A percentile compares a stretch with the other conserved stretches of the same genome.
Conservation (phyloP, 1,140 invertebrate genomes). For the Hetaerina americana region DNA sequence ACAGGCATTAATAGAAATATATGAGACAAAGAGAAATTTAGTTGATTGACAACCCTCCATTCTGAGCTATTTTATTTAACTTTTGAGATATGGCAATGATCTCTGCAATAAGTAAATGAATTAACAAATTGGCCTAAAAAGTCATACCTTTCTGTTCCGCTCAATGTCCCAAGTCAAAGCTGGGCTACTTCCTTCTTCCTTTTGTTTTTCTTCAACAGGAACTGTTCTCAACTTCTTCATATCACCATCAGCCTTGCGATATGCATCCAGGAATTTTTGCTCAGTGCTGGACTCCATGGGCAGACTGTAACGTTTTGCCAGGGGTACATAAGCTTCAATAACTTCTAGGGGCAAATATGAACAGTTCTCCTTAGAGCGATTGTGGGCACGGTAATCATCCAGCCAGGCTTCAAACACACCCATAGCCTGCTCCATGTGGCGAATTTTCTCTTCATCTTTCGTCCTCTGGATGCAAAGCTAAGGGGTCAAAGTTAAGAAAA, state of each 20-base stretch:
- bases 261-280: slow-evolving; percentile 33
- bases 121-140: slow-evolving; percentile 5
- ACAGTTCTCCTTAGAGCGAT: slow-evolving; percentile 43
- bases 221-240: slow-evolving; percentile 42
- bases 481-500: too few relatives aligned
- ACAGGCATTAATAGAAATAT: too few relatives aligned
- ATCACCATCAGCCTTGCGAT: slow-evolving; percentile 40
- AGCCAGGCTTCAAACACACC: slow-evolving; percentile 46
- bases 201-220: background rate
- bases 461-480: slow-evolving; percentile 31
- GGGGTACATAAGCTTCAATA: slow-evolving; percentile 23
- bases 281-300: slow-evolving; percentile 15
- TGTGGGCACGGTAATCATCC: slow-evolving; percentile 44
- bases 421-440: slow-evolving; percentile 48
- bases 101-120: background rate
- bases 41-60: too few relatives aligned
- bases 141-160: slow-evolving; percentile 39
- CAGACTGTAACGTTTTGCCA: slow-evolving; percentile 24
- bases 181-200: slow-evolving; percentile 1
- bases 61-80: background rate
- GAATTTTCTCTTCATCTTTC: slow-evolving; percentile 47
- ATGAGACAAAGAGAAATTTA: too few relatives aligned
- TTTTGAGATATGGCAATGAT: background rate
- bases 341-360: slow-evolving; percentile 36
- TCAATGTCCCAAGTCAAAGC: slow-evolving; percentile 46